A percentile compares a stretch with the other conserved stretches of the same genome.
Conservation (phyloP, 1,140 invertebrate species). For the Eueides isabella region DNA sequence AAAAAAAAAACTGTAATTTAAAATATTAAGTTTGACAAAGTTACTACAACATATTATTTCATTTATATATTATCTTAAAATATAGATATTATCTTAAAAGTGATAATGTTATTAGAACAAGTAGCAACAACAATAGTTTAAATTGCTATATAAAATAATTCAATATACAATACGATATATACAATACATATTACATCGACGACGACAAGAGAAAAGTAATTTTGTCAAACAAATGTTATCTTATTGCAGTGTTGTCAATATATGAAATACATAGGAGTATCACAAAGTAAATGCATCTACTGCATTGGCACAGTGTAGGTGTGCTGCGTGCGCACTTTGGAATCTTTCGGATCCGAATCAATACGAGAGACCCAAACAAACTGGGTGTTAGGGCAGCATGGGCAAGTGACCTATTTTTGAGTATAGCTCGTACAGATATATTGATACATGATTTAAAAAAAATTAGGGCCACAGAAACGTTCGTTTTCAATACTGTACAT, state of each 20-base stretch:
- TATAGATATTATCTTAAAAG: no score
- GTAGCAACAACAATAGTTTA: no score
- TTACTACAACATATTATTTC: no score
- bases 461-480: background rate
- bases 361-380: constrained; percentile 78
- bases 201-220: background rate
- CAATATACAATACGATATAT: no score
- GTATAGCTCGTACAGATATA: constrained; percentile 33
- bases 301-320: constrained; percentile 42
- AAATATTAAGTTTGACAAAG: no score
- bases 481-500: no score
- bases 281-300: constrained; percentile 37
- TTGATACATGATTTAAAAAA: background rate
- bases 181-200: no score
- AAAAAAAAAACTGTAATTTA: no score
- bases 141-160: no score
- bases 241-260: constrained; percentile 13
- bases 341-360: constrained; percentile 51
- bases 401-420: constrained; percentile 71
- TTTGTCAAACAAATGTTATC: background rate
- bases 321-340: constrained; percentile 59
- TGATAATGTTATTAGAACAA: no score
- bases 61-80: no score
- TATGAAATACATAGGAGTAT: constrained; percentile 1
- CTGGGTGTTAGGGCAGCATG: constrained; percentile 54